Percentiles rank a stretch among this genome's conserved stretches.
phyloP scores from a whole-genome alignment of 2,888 invertebrate genomes.

The Cephus sareptanus region DNA sequence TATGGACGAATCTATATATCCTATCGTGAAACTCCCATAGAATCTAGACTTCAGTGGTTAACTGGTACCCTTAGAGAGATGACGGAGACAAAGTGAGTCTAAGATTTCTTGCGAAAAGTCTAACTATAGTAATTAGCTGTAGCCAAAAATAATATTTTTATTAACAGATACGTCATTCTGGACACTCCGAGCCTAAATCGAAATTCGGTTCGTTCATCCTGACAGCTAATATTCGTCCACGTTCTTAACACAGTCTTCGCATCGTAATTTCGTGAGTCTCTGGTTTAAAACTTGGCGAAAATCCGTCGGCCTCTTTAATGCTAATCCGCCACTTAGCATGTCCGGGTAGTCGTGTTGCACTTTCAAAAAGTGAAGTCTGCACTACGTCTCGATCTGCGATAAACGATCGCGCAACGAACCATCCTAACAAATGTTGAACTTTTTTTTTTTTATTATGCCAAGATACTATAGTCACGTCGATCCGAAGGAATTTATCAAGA shows the following conservation, averaged over 20 bases:
- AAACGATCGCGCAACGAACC: background rate
- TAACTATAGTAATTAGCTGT: background rate
- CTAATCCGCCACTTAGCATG: conserved; percentile 5
- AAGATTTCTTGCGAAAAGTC: background rate
- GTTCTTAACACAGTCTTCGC: background rate
- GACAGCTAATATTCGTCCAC: background rate
- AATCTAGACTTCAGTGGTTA: background rate
- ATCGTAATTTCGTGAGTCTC: background rate
- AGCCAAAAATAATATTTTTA: background rate
- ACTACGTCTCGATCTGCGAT: background rate
- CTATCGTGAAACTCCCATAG: background rate
- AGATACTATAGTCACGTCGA: background rate
- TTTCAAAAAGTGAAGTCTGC: background rate
- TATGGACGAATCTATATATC: conserved; percentile 25
- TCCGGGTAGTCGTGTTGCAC: background rate
- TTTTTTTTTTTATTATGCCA: background rate
- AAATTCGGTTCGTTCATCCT: background rate
- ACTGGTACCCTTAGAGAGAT: background rate
- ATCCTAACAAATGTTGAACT: background rate
- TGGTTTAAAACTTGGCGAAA: background rate
- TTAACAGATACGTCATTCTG: background rate
- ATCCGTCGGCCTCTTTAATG: background rate
- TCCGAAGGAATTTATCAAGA: background rate
- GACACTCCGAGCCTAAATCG: background rate
- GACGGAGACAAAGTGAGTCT: background rate